phyloP scores from a whole-genome alignment of 64 coral and sea anemone genomes.

The Pachyseris speciosa region DNA sequence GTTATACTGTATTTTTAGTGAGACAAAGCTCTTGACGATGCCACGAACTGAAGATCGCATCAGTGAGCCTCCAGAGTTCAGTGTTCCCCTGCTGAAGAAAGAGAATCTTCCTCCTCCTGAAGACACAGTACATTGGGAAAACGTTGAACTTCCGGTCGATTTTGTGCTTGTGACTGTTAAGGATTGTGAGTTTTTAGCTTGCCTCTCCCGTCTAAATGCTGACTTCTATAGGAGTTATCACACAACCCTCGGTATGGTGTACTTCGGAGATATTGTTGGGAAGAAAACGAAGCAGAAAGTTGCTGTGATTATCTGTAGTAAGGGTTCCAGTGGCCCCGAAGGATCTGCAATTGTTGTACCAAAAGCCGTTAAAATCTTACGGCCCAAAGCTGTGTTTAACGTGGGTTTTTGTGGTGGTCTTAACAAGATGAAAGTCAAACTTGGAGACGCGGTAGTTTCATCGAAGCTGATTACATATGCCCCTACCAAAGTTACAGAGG shows the following conservation, averaged over 20 bases:
- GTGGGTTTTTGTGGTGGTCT: conserved; percentile 20
- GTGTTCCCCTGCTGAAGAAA: neutral
- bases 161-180: conserved; percentile 22
- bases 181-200: conserved; percentile 17
- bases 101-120: neutral
- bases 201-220: neutral
- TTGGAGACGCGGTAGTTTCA: conserved; percentile 10
- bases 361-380: neutral
- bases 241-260: neutral
- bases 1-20: no score
- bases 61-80: conserved; percentile 13
- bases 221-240: neutral
- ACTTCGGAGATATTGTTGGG: conserved; percentile 23
- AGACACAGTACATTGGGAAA: neutral
- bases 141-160: neutral
- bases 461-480: neutral
- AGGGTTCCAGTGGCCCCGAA: neutral
- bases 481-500: neutral
- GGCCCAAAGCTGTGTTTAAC: neutral
- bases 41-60: no score
- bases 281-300: neutral
- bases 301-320: neutral
- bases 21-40: no score
- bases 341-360: neutral
- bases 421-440: neutral